phyloP scores from a whole-genome alignment of 2,797 vertebrate genomes.

The Hybognathus amarus region DNA sequence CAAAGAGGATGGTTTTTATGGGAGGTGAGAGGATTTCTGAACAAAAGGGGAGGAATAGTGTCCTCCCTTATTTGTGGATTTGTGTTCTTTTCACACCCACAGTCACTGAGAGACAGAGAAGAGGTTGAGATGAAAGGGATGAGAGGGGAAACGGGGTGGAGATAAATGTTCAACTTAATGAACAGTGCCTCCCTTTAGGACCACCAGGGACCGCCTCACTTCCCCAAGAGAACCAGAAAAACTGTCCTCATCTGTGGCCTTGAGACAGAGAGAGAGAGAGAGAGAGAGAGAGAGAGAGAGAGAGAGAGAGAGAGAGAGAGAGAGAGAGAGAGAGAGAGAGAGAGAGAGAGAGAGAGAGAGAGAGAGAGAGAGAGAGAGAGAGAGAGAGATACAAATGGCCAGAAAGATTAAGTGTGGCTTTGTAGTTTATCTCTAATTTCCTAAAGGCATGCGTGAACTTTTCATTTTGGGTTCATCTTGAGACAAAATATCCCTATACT shows the following conservation, averaged over 20 bases:
- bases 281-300: no score
- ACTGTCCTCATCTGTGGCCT: not conserved
- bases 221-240: conserved; percentile 29
- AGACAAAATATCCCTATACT: not conserved
- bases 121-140: conserved; percentile 73
- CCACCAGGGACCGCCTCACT: conserved; percentile 20
- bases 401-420: not conserved
- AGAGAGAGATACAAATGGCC: not conserved
- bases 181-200: conserved; percentile 71
- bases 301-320: no score
- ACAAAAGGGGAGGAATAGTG: conserved; percentile 53
- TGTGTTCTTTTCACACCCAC: conserved; percentile 60
- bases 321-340: no score
- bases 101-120: conserved; percentile 52
- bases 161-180: conserved; percentile 72
- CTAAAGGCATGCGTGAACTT: not conserved
- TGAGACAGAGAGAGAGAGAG: not conserved
- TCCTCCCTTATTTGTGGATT: conserved; percentile 56
- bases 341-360: no score
- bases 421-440: conserved; percentile 22
- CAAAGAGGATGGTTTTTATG: not conserved
- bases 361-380: not conserved
- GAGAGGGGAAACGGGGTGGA: conserved; percentile 60
- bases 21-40: conserved; percentile 65
- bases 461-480: not conserved